A percentile compares a stretch with the other conserved stretches of the same genome.
Evolutionary conservation across 1,140 invertebrate genomes (phyloP).

Genomic region (Drosophila ananassae): DNA sequence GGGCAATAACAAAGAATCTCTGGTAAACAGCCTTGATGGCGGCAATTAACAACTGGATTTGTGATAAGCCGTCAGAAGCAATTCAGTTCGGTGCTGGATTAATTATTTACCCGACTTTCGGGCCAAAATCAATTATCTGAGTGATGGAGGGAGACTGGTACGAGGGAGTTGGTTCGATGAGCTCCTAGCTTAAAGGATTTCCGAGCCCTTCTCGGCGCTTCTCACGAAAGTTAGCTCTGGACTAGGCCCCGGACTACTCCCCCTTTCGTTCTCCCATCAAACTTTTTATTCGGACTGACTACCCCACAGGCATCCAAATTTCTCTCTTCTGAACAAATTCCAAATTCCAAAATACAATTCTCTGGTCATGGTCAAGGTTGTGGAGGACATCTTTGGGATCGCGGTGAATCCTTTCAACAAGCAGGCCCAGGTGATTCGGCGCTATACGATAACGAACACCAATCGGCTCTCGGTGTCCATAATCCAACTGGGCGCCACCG

Average conservation of each 20-base stretch:
- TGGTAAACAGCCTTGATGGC: constrained; percentile 25
- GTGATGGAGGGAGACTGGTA: background rate
- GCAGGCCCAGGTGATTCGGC: constrained; percentile 81
- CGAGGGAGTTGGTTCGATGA: no score
- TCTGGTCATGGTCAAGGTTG: constrained; percentile 52
- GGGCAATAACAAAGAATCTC: constrained; percentile 5
- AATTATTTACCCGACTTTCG: background rate
- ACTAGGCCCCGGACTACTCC: no score
- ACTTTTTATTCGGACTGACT: constrained; percentile 85
- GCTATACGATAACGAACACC: constrained; percentile 87
- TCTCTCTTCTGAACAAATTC: constrained; percentile 3
- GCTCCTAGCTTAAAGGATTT: no score
- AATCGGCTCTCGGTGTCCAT: constrained; percentile 84
- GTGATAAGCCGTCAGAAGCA: constrained; percentile 28
- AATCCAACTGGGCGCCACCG: constrained; percentile 87
- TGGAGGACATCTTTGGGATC: constrained; percentile 73
- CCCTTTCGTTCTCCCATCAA: background rate
- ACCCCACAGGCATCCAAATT: constrained; percentile 79
- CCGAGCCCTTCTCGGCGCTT: background rate
- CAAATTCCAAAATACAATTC: constrained; percentile 17
- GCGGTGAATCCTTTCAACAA: constrained; percentile 66
- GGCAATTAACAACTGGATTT: constrained; percentile 47
- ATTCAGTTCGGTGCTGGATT: background rate
- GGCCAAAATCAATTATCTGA: background rate
- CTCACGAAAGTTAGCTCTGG: background rate